Evolutionary conservation across 2,797 vertebrate genomes (phyloP), one percentile per base, ranked within the genome.

Genomic region (Tenualosa ilisha): DNA sequence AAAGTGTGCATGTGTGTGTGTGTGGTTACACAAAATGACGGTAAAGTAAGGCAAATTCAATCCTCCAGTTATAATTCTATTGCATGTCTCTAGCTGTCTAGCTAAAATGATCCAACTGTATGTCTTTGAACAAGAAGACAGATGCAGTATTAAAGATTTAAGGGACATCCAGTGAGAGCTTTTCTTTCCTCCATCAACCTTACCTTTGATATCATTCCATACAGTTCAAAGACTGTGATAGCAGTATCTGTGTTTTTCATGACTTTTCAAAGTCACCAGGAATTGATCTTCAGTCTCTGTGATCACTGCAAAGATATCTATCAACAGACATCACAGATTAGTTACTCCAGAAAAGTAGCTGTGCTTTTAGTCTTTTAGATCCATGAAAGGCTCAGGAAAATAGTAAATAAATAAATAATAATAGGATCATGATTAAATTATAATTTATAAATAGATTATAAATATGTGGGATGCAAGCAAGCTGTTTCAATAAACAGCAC

Each of bases 281-380:
- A 46, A 79, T 46, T 46, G 72, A 79, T 20, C 68, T 43, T 17
- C 37, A 79, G 22, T 43, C 72, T 79, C 20, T 79, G 17, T 22
- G 37, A 79, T 79, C 72, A 46, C 40, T 8, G 37, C 37, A 43
- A 40, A 43, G 68, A 75, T 37, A 75, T 75, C 4, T 20, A 43
- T 79, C 9, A 46, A 11, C 15, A 79, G 72, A 79, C 40, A 79
- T 79, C 72, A 79, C 22, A 15, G 65, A 72, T 37, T 72, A 79
- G 8, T 46, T 15, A 17, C 40, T 79, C 17, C 40, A 46, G 46
- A 40, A 11, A 46, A 79, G 6, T 4, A 12, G 13, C 68, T 75
- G 68, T 79, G 40, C 37, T n/a, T 79, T 79, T 22, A 20, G 40
- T 79, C 72, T 79, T 46, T 40, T 79, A 79, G 17, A 79, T 79